Evolutionary conservation across 2,888 invertebrate species (phyloP).

Genomic region (Drosophila leonis): DNA sequence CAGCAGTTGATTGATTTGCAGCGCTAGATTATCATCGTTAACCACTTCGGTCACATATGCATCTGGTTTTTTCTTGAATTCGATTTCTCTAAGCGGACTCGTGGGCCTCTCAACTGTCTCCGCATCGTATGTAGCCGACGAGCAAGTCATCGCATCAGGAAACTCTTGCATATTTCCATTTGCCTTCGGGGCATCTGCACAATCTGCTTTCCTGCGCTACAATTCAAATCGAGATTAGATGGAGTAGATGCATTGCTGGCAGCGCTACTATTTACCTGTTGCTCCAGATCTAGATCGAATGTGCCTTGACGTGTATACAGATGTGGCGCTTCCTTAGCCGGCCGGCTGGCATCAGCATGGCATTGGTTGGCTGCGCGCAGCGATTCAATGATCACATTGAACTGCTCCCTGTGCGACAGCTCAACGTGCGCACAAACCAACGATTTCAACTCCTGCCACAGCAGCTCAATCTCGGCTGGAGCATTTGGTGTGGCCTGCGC

Average conservation of each 20-base stretch:
- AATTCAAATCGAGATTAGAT: neutral
- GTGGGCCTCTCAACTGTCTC: constrained; percentile 34
- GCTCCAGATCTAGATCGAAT: constrained; percentile 62
- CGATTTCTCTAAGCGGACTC: constrained; percentile 8
- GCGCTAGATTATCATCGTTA: constrained; percentile 51
- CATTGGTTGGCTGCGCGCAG: constrained; percentile 18
- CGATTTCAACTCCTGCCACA: constrained; percentile 38
- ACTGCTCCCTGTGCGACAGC: constrained; percentile 28
- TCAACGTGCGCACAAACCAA: constrained; percentile 51
- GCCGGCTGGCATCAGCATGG: neutral
- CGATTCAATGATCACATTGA: constrained; percentile 43
- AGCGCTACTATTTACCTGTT: constrained; percentile 8
- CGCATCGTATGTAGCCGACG: constrained; percentile 64
- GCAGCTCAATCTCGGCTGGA: constrained; percentile 12
- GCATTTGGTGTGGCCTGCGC: neutral
- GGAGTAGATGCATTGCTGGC: too few species aligned
- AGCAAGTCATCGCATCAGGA: constrained; percentile 66
- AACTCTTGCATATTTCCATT: constrained; percentile 44
- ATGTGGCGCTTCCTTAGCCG: constrained; percentile 14
- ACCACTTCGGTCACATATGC: constrained; percentile 49
- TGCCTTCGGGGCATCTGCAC: neutral
- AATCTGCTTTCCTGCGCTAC: constrained; percentile 32
- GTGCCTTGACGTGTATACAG: constrained; percentile 61
- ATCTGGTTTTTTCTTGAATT: constrained; percentile 23
- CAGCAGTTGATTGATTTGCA: constrained; percentile 57